Conservation (phyloP, 2,888 invertebrate species). For the Stratiomys singularior region DNA sequence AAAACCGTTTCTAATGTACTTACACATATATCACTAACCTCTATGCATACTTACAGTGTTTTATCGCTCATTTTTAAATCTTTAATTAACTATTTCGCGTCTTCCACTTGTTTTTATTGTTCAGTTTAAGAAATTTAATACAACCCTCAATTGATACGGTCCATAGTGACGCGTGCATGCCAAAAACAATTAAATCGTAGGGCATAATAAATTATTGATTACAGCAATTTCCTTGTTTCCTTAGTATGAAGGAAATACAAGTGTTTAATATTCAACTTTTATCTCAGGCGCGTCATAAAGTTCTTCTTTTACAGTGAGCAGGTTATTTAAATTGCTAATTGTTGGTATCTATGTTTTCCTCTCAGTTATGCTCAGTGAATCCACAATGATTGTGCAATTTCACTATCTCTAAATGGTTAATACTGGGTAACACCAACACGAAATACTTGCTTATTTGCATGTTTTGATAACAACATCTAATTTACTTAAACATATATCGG, state of each 20-base stretch:
- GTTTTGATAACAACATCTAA: no score
- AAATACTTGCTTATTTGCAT: no score
- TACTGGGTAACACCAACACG: no score
- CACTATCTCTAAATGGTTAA: no score
- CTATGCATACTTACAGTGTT: neutral
- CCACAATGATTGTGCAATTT: no score
- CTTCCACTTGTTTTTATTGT: neutral
- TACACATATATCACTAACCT: neutral
- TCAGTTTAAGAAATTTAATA: neutral
- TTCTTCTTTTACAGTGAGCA: neutral
- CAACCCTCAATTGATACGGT: neutral
- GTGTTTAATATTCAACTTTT: neutral
- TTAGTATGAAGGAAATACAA: neutral
- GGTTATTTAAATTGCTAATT: neutral
- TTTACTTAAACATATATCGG: no score
- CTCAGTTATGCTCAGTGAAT: no score
- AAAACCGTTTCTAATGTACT: neutral
- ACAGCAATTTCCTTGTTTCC: neutral
- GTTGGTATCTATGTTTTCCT: neutral
- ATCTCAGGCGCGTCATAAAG: neutral
- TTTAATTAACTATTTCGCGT: neutral
- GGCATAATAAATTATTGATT: neutral
- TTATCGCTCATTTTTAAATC: neutral
- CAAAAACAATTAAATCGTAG: neutral
- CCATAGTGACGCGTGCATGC: slow-evolving; percentile 1